Conservation (phyloP, 2,797 vertebrate genomes). For the Euthynnus affinis region DNA sequence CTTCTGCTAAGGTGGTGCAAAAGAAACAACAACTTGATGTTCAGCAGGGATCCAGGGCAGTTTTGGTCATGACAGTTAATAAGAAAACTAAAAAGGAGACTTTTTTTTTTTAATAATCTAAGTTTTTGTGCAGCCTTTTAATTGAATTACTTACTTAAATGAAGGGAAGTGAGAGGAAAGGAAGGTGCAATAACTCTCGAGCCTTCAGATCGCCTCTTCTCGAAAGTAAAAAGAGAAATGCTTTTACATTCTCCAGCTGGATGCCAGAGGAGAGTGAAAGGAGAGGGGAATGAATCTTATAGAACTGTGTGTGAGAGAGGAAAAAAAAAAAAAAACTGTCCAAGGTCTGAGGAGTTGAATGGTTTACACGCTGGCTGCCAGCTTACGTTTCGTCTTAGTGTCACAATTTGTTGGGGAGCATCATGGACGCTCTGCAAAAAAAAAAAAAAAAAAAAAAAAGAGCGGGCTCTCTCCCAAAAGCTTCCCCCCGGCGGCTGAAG, state of each 20-base stretch:
- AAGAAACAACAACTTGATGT: slow-evolving; percentile 14
- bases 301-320: slow-evolving; percentile 12
- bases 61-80: slow-evolving; percentile 23
- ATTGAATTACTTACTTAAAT: slow-evolving; percentile 37
- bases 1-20: slow-evolving; percentile 29
- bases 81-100: too few relatives aligned
- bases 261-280: slow-evolving; percentile 44
- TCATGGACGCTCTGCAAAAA: slow-evolving; percentile 53
- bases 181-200: slow-evolving; percentile 26
- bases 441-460: too few relatives aligned
- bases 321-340: slow-evolving; percentile 9
- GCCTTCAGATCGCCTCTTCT: slow-evolving; percentile 14
- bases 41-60: slow-evolving; percentile 23
- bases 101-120: slow-evolving; percentile 34
- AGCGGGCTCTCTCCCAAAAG: slow-evolving; percentile 56
- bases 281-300: slow-evolving; percentile 41
- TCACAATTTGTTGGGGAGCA: slow-evolving; percentile 72
- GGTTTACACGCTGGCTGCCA: slow-evolving; percentile 74
- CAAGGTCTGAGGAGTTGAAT: slow-evolving; percentile 61
- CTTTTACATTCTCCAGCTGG: slow-evolving; percentile 49
- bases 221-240: slow-evolving; percentile 30
- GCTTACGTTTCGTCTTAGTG: slow-evolving; percentile 71
- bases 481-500: slow-evolving; percentile 58
- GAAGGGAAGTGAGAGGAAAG: slow-evolving; percentile 1
- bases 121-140: slow-evolving; percentile 22